These are phyloP conservation scores for Drosophila sucinea DNA, from an alignment of 1,140 invertebrate genomes.

Conservation along the genomic window DNA sequence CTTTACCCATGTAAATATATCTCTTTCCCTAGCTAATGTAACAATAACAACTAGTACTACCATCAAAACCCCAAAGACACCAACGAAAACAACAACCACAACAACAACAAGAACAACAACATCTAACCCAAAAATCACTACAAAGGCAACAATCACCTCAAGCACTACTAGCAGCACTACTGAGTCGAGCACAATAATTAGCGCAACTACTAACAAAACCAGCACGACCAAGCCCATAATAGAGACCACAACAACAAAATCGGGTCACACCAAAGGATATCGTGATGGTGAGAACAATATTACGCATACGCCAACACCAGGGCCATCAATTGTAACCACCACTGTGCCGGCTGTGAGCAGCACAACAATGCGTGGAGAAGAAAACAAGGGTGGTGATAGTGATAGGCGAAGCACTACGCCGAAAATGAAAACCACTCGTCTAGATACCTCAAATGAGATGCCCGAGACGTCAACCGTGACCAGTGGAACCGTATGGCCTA, in stretches of 20 bases:
- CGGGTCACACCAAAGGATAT: conserved; percentile 72
- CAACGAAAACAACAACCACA: conserved; percentile 59
- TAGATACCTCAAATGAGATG: conserved; percentile 76
- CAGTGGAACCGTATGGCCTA: conserved; percentile 52
- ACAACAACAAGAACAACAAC: conserved; percentile 66
- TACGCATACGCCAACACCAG: conserved; percentile 66
- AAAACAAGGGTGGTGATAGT: conserved; percentile 50
- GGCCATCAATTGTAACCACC: conserved; percentile 56
- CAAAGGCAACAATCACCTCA: conserved; percentile 43
- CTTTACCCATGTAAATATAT: conserved; percentile 81
- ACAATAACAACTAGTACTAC: conserved; percentile 81
- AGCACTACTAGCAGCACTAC: conserved; percentile 61
- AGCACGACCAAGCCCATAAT: conserved; percentile 53
- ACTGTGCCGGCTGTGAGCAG: conserved; percentile 10
- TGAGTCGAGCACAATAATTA: conserved; percentile 66
- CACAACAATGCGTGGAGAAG: conserved; percentile 48
- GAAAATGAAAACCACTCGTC: conserved; percentile 76
- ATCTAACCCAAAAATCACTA: conserved; percentile 64
- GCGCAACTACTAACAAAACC: conserved; percentile 66
- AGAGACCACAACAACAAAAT: conserved; percentile 68
- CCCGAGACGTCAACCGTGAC: conserved; percentile 64
- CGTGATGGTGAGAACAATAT: conserved; percentile 82
- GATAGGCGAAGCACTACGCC: conserved; percentile 64
- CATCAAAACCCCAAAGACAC: conserved; percentile 68
- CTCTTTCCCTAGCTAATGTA: conserved; percentile 78